Percentiles rank a stretch among this genome's conserved stretches.
phyloP scores from a whole-genome alignment of 2,797 vertebrate genomes.

The Cynopterus sphinx region DNA sequence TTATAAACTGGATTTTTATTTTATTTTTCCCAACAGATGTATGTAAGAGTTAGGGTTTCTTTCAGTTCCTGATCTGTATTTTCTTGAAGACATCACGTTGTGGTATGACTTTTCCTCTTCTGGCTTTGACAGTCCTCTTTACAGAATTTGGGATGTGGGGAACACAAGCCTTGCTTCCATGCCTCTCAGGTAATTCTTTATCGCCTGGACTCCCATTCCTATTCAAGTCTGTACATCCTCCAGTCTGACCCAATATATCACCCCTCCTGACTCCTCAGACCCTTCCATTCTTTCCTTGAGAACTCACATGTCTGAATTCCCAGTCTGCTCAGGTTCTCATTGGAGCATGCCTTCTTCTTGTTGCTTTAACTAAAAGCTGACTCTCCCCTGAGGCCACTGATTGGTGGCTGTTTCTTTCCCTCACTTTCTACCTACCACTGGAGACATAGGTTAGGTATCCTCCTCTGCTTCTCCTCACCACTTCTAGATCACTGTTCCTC shows the following conservation, averaged over 20 bases:
- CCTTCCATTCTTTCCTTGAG: background rate
- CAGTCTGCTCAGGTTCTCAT: background rate
- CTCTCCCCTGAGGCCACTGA: background rate
- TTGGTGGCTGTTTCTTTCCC: background rate
- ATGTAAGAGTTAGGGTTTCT: no score
- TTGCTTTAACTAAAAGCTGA: background rate
- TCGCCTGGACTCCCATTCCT: background rate
- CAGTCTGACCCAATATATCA: background rate
- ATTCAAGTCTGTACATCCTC: background rate
- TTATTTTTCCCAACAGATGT: no score
- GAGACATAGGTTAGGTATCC: background rate
- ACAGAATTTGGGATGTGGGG: no score
- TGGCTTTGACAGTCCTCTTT: no score
- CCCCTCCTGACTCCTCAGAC: background rate
- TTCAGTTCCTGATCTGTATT: no score
- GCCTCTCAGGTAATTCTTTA: background rate
- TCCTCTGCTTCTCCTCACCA: background rate
- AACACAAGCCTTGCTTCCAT: background rate
- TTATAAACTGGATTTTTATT: background rate
- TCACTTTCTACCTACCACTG: background rate
- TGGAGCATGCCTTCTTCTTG: background rate
- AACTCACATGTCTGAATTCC: background rate
- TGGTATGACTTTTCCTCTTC: no score
- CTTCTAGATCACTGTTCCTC: background rate
- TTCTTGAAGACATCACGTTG: no score